A percentile compares a stretch with the other conserved stretches of the same genome.
These are phyloP conservation scores for Camptogramma bilineatum DNA, from an alignment of 2,888 invertebrate genomes.

Conservation along the genomic window DNA sequence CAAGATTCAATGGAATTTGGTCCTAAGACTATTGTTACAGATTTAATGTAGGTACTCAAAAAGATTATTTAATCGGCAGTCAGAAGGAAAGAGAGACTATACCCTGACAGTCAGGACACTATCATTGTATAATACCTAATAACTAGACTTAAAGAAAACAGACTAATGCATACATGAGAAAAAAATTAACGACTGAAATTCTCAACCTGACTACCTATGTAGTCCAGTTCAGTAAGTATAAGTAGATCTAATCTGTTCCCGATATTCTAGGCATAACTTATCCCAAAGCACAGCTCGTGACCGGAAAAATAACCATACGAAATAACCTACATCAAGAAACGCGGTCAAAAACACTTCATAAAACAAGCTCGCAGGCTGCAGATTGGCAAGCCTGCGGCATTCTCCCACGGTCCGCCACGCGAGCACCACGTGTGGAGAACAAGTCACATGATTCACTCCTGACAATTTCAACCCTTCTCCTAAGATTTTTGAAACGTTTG, in stretches of 20 bases:
- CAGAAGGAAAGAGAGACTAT: too few relatives aligned
- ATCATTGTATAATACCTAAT: too few relatives aligned
- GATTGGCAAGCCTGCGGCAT: constrained; percentile 63
- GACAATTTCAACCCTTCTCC: too few relatives aligned
- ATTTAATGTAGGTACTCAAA: not conserved
- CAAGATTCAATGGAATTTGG: not conserved
- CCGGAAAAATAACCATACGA: not conserved
- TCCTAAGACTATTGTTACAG: not conserved
- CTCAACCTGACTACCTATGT: too few relatives aligned
- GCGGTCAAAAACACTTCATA: constrained; percentile 18
- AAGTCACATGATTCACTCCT: not conserved
- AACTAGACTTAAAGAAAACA: too few relatives aligned
- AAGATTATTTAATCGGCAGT: too few relatives aligned
- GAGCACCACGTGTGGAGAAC: constrained; percentile 39
- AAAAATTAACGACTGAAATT: too few relatives aligned
- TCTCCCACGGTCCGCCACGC: constrained; percentile 68
- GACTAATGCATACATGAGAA: too few relatives aligned
- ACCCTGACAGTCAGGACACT: too few relatives aligned
- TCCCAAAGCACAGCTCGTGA: not conserved
- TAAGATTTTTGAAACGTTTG: too few relatives aligned
- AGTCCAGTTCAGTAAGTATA: too few relatives aligned
- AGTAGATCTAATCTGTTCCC: too few relatives aligned
- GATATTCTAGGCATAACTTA: not conserved
- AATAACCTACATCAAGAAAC: constrained; percentile 20
- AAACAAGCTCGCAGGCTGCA: constrained; percentile 28